phyloP scores from a whole-genome alignment of 2,888 invertebrate genomes.

The Coelinius sp. region DNA sequence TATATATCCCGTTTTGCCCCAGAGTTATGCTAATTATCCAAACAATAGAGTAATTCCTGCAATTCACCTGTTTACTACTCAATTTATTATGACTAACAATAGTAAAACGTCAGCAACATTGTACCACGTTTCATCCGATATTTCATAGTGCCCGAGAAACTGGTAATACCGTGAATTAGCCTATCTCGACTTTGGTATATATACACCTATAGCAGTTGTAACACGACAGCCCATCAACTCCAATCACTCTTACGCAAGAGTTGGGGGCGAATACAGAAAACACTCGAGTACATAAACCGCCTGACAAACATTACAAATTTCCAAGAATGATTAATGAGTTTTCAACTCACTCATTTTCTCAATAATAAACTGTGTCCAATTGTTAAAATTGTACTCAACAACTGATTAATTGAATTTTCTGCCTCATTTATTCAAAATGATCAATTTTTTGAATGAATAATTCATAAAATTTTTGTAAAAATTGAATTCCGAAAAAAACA shows the following conservation, averaged over 20 bases:
- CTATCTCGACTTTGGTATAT: constrained; percentile 1
- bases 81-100: constrained; percentile 2
- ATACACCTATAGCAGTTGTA: neutral
- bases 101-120: constrained; percentile 11
- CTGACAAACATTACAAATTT: constrained; percentile 10
- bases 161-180: constrained; percentile 20
- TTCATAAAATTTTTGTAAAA: neutral
- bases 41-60: constrained; percentile 1
- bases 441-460: neutral
- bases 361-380: constrained; percentile 8
- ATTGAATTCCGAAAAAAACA: neutral
- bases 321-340: constrained; percentile 4
- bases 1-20: neutral
- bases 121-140: neutral
- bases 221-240: constrained; percentile 24
- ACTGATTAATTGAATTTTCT: too few relatives aligned
- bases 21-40: neutral
- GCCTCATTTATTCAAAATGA: neutral
- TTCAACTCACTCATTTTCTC: neutral
- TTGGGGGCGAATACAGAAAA: constrained; percentile 1
- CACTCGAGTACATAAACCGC: neutral
- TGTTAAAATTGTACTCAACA: neutral
- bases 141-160: neutral
- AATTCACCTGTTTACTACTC: too few relatives aligned
- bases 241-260: constrained; percentile 19